These are phyloP conservation scores for Notoglanidium macrostoma DNA, from an alignment of 2,797 vertebrate species.

Conservation along the genomic window DNA sequence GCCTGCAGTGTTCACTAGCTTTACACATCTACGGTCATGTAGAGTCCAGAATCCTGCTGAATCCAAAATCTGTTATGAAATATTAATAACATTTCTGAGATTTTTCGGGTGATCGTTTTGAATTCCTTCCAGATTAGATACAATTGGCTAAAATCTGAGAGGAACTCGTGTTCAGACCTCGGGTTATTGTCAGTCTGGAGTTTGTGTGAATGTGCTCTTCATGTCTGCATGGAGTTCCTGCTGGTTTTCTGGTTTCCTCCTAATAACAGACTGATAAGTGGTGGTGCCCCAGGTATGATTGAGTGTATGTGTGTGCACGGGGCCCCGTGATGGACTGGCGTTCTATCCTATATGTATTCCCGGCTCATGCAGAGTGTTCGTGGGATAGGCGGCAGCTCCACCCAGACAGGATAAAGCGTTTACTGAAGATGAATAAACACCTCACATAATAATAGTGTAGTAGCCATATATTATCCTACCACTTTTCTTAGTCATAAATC, in stretches of 20 bases:
- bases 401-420: not conserved
- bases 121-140: not conserved
- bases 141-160: not conserved
- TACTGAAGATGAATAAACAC: not conserved
- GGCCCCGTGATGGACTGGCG: not conserved
- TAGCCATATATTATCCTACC: not conserved
- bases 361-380: not conserved
- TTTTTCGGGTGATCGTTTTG: not conserved
- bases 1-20: not conserved
- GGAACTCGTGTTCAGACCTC: not conserved
- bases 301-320: not conserved
- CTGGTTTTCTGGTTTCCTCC: not conserved
- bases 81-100: not conserved
- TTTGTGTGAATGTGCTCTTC: slow-evolving; percentile 2
- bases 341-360: not conserved
- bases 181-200: not conserved
- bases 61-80: not conserved
- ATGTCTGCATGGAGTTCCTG: not conserved
- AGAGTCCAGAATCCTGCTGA: not conserved
- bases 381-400: not conserved
- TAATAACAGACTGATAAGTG: not conserved
- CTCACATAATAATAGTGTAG: not conserved
- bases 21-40: not conserved
- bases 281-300: not conserved
- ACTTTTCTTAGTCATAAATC: not conserved